A percentile compares a stretch with the other conserved stretches of the same genome.
phyloP scores from a whole-genome alignment of 2,113 vertebrate species.

The Gambusia affinis region DNA sequence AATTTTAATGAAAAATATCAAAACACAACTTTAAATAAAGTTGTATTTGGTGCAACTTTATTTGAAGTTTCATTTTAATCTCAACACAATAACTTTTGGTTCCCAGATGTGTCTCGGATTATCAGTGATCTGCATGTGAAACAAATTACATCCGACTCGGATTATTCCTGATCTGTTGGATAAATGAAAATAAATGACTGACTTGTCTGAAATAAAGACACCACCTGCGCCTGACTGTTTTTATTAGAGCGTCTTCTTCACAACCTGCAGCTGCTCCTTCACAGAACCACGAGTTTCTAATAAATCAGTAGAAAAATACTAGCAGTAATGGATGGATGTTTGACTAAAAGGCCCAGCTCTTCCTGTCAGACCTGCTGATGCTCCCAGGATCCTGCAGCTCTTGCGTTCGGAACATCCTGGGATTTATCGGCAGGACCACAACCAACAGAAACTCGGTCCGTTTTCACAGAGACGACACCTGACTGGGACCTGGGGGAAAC shows the following conservation, averaged over 20 bases:
- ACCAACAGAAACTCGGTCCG: not conserved
- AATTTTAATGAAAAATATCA: too few relatives aligned
- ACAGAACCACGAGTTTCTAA: slow-evolving; percentile 1
- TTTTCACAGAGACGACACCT: not conserved
- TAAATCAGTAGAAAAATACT: slow-evolving; percentile 22
- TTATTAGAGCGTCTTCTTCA: slow-evolving; percentile 2
- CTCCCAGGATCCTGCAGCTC: not conserved
- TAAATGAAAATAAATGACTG: not conserved
- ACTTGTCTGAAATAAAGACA: not conserved
- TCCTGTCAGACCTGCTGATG: too few relatives aligned
- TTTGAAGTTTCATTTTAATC: too few relatives aligned
- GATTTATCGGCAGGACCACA: not conserved
- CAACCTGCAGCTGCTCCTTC: not conserved
- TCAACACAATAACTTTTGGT: too few relatives aligned
- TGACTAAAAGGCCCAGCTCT: not conserved
- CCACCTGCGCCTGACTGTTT: not conserved
- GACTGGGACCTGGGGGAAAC: not conserved
- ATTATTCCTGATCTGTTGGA: too few relatives aligned
- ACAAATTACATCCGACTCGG: too few relatives aligned
- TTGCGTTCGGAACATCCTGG: not conserved
- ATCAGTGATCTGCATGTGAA: too few relatives aligned
- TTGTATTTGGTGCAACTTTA: too few relatives aligned
- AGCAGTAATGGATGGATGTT: slow-evolving; percentile 31
- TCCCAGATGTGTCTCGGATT: too few relatives aligned
- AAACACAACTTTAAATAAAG: too few relatives aligned